Conservation (phyloP, 2,113 vertebrate genomes). For the Centrocercus urophasianus region DNA sequence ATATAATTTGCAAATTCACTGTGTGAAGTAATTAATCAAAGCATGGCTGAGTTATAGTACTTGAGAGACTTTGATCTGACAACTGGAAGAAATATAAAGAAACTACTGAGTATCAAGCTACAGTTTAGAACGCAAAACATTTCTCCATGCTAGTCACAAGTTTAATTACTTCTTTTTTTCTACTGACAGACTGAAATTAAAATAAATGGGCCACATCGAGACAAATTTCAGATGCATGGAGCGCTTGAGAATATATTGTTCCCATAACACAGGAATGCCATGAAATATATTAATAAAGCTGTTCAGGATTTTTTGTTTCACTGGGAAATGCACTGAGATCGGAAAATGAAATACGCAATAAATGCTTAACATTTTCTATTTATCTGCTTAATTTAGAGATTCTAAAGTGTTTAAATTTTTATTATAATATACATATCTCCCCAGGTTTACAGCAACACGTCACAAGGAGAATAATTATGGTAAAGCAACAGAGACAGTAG, state of each 20-base stretch:
- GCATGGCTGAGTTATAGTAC: conserved; percentile 64
- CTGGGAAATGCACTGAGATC: not conserved
- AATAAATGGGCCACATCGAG: conserved; percentile 80
- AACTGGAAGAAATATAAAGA: conserved; percentile 70
- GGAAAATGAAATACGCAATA: not conserved
- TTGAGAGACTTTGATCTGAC: conserved; percentile 80
- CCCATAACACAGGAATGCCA: conserved; percentile 44
- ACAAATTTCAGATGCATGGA: conserved; percentile 74
- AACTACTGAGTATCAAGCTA: conserved; percentile 51
- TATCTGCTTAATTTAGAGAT: not conserved
- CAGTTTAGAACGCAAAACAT: conserved; percentile 66
- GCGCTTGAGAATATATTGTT: conserved; percentile 70
- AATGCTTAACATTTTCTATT: not conserved
- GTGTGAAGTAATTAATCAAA: conserved; percentile 81
- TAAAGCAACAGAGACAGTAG: conserved; percentile 10
- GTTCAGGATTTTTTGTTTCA: not conserved
- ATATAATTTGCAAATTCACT: conserved; percentile 75
- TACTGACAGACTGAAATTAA: conserved; percentile 79
- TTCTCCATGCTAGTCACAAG: conserved; percentile 75
- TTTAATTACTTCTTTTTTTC: conserved; percentile 80
- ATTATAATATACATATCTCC: not conserved
- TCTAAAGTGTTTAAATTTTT: not conserved
- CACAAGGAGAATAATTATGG: not conserved
- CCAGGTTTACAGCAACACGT: not conserved
- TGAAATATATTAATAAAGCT: conserved; percentile 49